Percentiles rank a stretch among this genome's conserved stretches.
These are phyloP conservation scores for Lochmaea capreae DNA, from an alignment of 2,888 invertebrate species.

Conservation along the genomic window DNA sequence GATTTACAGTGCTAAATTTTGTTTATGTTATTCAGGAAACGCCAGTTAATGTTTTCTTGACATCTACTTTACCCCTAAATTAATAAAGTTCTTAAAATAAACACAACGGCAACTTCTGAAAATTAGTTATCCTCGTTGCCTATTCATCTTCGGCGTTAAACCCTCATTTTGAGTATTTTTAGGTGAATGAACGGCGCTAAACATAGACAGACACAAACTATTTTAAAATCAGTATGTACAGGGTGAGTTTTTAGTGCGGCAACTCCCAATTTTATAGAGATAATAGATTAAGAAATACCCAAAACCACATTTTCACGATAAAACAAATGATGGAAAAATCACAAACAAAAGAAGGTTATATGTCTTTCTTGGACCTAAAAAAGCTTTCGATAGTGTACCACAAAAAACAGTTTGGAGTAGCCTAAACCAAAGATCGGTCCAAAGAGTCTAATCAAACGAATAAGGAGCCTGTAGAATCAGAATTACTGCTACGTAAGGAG, in stretches of 20 bases:
- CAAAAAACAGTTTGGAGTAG: too few relatives aligned
- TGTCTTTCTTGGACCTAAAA: too few relatives aligned
- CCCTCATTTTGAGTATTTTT: constrained; percentile 5
- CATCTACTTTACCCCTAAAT: background rate
- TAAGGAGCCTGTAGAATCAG: too few relatives aligned
- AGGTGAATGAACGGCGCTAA: constrained; percentile 4
- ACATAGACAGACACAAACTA: background rate
- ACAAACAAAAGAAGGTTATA: too few relatives aligned
- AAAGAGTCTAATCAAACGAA: too few relatives aligned
- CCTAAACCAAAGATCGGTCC: too few relatives aligned
- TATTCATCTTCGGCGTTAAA: background rate
- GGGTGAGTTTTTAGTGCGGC: background rate
- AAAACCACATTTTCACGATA: too few relatives aligned
- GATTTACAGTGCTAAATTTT: background rate
- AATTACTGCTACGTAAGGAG: too few relatives aligned
- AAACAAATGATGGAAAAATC: too few relatives aligned
- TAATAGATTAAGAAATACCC: too few relatives aligned
- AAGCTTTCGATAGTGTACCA: too few relatives aligned
- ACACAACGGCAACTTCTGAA: background rate
- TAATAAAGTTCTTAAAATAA: constrained; percentile 8
- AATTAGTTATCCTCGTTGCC: background rate
- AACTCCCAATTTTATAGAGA: background rate
- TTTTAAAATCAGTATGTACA: background rate
- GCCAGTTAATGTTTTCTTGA: background rate
- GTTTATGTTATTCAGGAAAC: background rate